These are phyloP conservation scores for Clarias platycephalus DNA, from an alignment of 2,797 vertebrate genomes.

Conservation along the genomic window DNA sequence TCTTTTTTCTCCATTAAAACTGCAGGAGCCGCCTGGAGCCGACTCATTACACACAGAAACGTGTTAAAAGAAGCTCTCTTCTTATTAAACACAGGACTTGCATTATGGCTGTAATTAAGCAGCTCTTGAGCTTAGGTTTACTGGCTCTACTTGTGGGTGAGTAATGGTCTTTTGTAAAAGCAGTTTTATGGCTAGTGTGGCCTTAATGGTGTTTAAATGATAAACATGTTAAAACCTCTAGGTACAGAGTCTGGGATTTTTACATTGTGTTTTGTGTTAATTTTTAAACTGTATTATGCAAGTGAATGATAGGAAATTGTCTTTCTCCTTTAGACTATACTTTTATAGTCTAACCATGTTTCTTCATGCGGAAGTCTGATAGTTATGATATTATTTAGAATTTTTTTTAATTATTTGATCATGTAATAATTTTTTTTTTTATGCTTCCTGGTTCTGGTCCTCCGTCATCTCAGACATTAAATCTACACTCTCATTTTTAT, in stretches of 20 bases:
- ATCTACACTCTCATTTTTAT: background rate
- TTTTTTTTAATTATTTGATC: background rate
- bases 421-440: background rate
- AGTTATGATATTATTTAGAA: background rate
- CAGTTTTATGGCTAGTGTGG: background rate
- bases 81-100: background rate
- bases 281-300: background rate
- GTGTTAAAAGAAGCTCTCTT: background rate
- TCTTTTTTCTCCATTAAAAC: background rate
- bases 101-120: conserved; percentile 6
- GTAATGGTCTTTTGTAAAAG: background rate
- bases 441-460: background rate
- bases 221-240: background rate
- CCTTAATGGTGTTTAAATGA: background rate
- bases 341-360: too few species aligned
- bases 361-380: background rate
- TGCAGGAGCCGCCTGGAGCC: background rate
- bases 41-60: background rate
- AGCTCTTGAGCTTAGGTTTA: conserved; percentile 13
- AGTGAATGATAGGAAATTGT: background rate
- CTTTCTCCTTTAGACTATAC: too few species aligned
- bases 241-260: background rate
- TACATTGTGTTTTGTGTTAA: background rate
- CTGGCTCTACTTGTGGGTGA: conserved; percentile 6
- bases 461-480: background rate